Evolutionary conservation across 2,113 vertebrate species (phyloP).

Genomic region (Heterochromis multidens): DNA sequence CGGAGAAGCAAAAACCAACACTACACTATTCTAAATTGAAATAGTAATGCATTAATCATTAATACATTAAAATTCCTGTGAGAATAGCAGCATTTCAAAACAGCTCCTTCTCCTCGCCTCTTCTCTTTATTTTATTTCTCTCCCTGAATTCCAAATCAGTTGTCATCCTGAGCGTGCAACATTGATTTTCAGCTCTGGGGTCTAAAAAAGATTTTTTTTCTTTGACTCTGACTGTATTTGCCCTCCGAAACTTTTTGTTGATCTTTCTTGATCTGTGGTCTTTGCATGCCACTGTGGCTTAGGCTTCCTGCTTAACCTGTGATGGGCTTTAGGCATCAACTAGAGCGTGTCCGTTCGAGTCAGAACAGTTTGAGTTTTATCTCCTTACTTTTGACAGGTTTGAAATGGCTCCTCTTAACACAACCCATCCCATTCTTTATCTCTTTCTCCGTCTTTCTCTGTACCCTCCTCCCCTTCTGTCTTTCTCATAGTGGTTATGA

Average conservation of each 20-base stretch:
- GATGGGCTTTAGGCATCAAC: conserved; percentile 15
- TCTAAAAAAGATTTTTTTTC: not conserved
- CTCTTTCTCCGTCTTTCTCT: not conserved
- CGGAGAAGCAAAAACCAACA: conserved; percentile 29
- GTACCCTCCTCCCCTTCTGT: conserved; percentile 33
- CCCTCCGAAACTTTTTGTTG: not conserved
- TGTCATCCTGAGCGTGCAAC: conserved; percentile 6
- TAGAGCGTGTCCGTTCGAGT: conserved; percentile 12
- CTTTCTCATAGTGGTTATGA: conserved; percentile 85
- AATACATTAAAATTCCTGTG: conserved; percentile 46
- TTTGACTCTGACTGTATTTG: not conserved
- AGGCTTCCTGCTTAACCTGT: conserved; percentile 11
- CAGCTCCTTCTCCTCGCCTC: not conserved
- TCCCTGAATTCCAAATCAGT: conserved; percentile 22
- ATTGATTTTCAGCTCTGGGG: conserved; percentile 32
- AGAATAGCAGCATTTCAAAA: conserved; percentile 23
- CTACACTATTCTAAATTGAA: conserved; percentile 42
- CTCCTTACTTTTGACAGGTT: conserved; percentile 35
- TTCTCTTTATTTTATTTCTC: conserved; percentile 7
- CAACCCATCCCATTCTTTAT: not conserved
- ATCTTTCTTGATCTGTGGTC: not conserved
- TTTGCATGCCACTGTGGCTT: not conserved
- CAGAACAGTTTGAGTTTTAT: conserved; percentile 17
- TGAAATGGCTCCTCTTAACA: conserved; percentile 11
- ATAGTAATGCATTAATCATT: conserved; percentile 52